Base-by-base conservation (phyloP, 2,797 vertebrate species). In the Crypturellus tataupa region DNA sequence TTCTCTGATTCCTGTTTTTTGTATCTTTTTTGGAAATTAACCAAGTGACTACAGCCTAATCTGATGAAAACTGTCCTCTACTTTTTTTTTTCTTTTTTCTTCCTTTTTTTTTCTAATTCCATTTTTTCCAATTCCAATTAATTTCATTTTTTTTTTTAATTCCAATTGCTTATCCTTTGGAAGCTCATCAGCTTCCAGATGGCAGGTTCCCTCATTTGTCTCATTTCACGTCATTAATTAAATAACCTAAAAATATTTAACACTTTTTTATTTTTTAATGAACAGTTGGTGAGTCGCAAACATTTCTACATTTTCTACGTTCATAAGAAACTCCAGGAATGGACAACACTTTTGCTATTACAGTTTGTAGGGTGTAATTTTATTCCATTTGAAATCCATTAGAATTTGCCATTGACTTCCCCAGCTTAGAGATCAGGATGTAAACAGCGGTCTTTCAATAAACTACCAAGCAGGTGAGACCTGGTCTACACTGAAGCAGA, bases 401-500 rank as follows among this genome's bases (percentile, higher is more conserved):
- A 70, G 6, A 44, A 5, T 77, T 83, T 82, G 3, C n/a, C 55
- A 44, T n/a, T 65, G 56, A 77, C 3, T 78, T 77, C 40, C 23
- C 24, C 56, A 56, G 23, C 35, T 44, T 60, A 6, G 44, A 17
- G 15, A 31, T 71, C 29, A 59, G 33, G 40, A 37, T 2, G 47
- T 3, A 23, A 21, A 7, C 2, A 39, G 3, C 5, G 24, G 8
- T 18, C 80, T 80, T 44, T n/a, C 46, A 42, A 15, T 39, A 62
- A 17, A 2, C 23, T 10, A 11, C 31, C 20, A 17, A 31, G 27
- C 6, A 82, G 27, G 4, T 67, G 10, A 21, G 79, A 51, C 18
- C 1, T 2, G 37, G 44, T 9, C 16, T 76, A 9, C 44, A 7
- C 2, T 37, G 59, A 56, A 44, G 10, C 2, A 4, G 0, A 0